phyloP scores from a whole-genome alignment of 2,888 invertebrate species.

The Polydrusus cervinus region DNA sequence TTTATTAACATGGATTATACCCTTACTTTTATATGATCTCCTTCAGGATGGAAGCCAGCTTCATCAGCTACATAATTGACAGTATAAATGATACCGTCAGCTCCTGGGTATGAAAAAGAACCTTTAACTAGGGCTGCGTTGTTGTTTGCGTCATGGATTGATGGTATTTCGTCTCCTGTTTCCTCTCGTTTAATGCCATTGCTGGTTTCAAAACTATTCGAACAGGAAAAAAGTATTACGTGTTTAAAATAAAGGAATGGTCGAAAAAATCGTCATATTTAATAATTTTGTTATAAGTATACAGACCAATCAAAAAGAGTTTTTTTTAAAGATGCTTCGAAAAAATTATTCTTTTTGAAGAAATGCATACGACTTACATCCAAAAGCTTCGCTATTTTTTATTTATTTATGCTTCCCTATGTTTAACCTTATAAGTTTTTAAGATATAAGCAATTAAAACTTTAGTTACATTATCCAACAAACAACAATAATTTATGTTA shows the following conservation, averaged over 20 bases:
- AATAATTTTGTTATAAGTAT: too few species aligned
- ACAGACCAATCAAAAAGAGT: too few species aligned
- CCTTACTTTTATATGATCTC: constrained; percentile 68
- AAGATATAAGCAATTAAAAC: too few species aligned
- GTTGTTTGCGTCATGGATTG: constrained; percentile 62
- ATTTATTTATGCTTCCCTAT: too few species aligned
- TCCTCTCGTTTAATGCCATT: constrained; percentile 79
- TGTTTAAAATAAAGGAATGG: background rate
- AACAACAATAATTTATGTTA: too few species aligned
- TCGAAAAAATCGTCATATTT: background rate
- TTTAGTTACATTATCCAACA: too few species aligned
- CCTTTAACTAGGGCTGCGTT: constrained; percentile 72
- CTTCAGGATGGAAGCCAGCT: constrained; percentile 75
- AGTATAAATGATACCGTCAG: constrained; percentile 78
- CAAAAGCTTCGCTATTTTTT: too few species aligned
- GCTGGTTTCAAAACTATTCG: constrained; percentile 77
- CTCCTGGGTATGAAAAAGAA: constrained; percentile 76
- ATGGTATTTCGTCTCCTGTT: constrained; percentile 76
- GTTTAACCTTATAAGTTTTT: too few species aligned
- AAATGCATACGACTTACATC: too few species aligned
- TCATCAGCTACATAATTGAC: constrained; percentile 78
- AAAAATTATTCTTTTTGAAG: too few species aligned
- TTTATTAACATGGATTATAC: too few species aligned
- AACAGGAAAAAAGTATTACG: background rate
- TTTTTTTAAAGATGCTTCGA: too few species aligned